phyloP scores from a whole-genome alignment of 2,797 vertebrate species.

The Brachyrhaphis roseni region DNA sequence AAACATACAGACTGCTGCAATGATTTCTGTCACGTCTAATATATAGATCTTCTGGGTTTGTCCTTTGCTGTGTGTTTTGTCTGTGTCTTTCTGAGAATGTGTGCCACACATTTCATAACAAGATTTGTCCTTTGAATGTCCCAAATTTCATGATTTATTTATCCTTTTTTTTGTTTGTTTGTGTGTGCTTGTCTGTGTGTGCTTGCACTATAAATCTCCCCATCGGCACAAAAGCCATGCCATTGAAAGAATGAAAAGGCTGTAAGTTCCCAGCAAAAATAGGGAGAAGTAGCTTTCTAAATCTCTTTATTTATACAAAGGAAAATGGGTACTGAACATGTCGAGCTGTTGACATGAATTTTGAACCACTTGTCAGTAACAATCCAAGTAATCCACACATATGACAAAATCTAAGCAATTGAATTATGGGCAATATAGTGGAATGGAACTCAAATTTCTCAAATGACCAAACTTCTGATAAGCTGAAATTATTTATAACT shows the following conservation, averaged over 20 bases:
- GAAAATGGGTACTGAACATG: not conserved
- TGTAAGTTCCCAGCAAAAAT: constrained; percentile 1
- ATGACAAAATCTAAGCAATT: not conserved
- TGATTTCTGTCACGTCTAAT: constrained; percentile 37
- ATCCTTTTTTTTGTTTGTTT: not conserved
- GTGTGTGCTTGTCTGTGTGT: not conserved
- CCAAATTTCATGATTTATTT: constrained; percentile 11
- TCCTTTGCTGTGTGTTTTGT: constrained; percentile 11
- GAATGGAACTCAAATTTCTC: not conserved
- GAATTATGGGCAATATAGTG: not conserved
- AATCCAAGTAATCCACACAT: not conserved
- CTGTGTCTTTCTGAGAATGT: constrained; percentile 4
- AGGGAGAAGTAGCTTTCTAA: not conserved
- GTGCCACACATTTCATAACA: constrained; percentile 12
- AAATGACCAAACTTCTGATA: not conserved
- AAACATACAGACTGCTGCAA: constrained; percentile 26
- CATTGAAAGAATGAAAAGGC: constrained; percentile 13
- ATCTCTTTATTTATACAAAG: not conserved
- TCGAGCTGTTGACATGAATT: not conserved
- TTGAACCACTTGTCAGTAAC: not conserved
- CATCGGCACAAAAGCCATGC: constrained; percentile 3
- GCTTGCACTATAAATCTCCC: not conserved
- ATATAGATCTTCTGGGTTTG: constrained; percentile 17
- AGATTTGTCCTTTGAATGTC: constrained; percentile 23
- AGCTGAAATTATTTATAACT: not conserved